Conservation (phyloP, 2,797 vertebrate genomes). For the Poeciliopsis presidionis region DNA sequence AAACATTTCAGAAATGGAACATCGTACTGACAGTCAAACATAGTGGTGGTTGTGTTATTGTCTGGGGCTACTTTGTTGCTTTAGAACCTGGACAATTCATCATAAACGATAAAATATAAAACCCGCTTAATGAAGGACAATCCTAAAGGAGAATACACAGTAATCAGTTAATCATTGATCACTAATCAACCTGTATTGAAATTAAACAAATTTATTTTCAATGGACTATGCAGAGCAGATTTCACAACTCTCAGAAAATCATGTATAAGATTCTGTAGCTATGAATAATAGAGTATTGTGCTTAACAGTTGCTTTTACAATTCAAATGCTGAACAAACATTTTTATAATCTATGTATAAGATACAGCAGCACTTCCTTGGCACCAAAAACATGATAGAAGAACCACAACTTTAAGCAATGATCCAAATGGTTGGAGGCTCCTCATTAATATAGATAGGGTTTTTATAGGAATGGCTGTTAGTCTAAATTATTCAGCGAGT, state of each 20-base stretch:
- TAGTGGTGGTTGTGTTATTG: not conserved
- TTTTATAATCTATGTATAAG: constrained; percentile 4
- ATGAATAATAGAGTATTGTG: not conserved
- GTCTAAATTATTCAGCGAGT: constrained; percentile 79
- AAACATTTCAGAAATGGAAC: not conserved
- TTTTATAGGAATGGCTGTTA: constrained; percentile 81
- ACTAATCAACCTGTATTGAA: not conserved
- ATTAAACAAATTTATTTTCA: not conserved
- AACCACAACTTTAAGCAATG: constrained; percentile 50
- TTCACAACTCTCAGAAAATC: not conserved
- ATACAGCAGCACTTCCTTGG: constrained; percentile 29
- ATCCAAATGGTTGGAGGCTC: constrained; percentile 72
- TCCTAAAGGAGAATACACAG: not conserved
- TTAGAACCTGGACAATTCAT: not conserved
- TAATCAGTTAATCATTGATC: not conserved
- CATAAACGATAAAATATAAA: not conserved
- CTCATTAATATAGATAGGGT: constrained; percentile 84
- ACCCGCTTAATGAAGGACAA: not conserved
- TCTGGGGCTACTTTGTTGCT: not conserved
- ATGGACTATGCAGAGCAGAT: constrained; percentile 26
- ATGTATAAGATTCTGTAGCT: not conserved
- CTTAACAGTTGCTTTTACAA: not conserved
- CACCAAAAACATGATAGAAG: constrained; percentile 55
- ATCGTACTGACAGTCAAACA: not conserved
- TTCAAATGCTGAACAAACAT: not conserved